phyloP scores from a whole-genome alignment of 2,113 vertebrate species.

The Pelecanus crispus region DNA sequence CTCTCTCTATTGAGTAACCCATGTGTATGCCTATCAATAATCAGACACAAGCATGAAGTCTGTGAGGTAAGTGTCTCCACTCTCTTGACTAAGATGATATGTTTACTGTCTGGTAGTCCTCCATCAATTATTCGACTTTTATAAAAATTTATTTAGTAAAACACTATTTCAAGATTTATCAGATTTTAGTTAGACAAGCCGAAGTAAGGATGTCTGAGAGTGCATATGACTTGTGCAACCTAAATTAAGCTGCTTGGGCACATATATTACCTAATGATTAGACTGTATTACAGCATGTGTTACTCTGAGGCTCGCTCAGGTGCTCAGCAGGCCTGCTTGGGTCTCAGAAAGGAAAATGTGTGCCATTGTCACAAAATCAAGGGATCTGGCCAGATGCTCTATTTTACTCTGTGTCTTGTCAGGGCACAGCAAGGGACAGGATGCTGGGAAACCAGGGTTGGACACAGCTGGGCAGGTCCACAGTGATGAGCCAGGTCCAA shows the following conservation, averaged over 20 bases:
- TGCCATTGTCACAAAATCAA: neutral
- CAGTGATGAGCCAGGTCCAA: neutral
- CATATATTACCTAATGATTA: rapidly evolving
- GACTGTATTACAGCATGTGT: neutral
- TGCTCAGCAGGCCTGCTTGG: neutral
- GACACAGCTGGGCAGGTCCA: neutral
- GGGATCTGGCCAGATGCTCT: neutral
- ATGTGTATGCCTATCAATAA: neutral
- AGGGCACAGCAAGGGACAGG: neutral
- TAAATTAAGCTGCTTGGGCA: neutral
- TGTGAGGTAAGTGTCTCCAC: neutral
- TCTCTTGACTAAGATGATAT: neutral
- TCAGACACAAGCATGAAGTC: neutral
- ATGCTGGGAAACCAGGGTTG: rapidly evolving
- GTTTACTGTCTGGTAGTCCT: neutral
- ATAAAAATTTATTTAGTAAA: neutral
- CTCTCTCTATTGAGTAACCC: no score
- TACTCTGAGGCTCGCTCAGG: neutral
- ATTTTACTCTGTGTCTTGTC: neutral
- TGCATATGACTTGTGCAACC: rapidly evolving
- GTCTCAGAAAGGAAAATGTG: neutral
- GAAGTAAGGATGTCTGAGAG: neutral
- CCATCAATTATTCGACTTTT: neutral
- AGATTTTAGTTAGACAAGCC: neutral
- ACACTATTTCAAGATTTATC: neutral